Percentiles rank a stretch among this genome's conserved stretches.
phyloP scores from a whole-genome alignment of 2,888 invertebrate genomes.

The Trilocha varians region DNA sequence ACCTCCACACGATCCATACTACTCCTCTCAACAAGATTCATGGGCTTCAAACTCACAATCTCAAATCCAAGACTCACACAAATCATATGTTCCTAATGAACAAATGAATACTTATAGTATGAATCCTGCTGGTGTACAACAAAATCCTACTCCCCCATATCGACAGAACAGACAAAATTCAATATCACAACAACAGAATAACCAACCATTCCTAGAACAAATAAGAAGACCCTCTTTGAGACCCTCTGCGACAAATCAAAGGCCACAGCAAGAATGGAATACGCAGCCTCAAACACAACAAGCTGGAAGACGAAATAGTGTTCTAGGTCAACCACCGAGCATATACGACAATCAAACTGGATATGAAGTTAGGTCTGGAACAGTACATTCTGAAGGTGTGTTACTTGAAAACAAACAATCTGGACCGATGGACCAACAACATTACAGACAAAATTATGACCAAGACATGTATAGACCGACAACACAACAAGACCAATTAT shows the following conservation, averaged over 20 bases:
- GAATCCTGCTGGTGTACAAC: slow-evolving; percentile 25
- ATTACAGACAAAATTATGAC: slow-evolving; percentile 53
- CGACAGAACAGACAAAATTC: slow-evolving; percentile 42
- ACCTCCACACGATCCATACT: slow-evolving; percentile 43
- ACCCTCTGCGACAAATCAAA: slow-evolving; percentile 43
- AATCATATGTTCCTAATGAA: slow-evolving; percentile 43
- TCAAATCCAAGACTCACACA: slow-evolving; percentile 40
- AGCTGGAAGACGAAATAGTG: slow-evolving; percentile 47
- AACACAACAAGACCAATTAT: slow-evolving; percentile 28
- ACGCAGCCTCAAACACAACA: slow-evolving; percentile 29
- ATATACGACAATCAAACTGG: slow-evolving; percentile 40
- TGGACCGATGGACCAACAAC: slow-evolving; percentile 39
- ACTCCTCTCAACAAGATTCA: slow-evolving; percentile 45
- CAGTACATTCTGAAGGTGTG: slow-evolving; percentile 52
- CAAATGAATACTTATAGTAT: slow-evolving; percentile 36
- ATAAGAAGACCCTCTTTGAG: slow-evolving; percentile 46
- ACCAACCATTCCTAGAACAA: slow-evolving; percentile 49
- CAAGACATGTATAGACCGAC: slow-evolving; percentile 53
- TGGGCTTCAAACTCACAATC: slow-evolving; percentile 43
- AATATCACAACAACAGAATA: slow-evolving; percentile 41
- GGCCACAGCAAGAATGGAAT: slow-evolving; percentile 49
- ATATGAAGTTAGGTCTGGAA: slow-evolving; percentile 51
- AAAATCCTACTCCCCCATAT: slow-evolving; percentile 31
- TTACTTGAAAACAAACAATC: slow-evolving; percentile 31
- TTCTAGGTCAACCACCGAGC: slow-evolving; percentile 48